Conservation (phyloP, 1,140 invertebrate species). For the Cotesia glomerata region DNA sequence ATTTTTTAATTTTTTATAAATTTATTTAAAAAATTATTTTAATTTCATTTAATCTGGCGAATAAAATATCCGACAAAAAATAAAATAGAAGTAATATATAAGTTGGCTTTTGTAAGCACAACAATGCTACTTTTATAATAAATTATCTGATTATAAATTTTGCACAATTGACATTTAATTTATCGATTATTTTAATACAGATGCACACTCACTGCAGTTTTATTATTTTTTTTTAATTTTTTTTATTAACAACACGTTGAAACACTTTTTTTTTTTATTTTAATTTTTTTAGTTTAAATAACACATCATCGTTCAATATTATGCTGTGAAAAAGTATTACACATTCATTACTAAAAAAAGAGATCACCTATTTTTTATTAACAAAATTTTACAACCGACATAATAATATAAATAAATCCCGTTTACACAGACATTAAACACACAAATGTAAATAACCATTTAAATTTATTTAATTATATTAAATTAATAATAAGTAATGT, state of each 20-base stretch:
- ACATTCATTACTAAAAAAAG: conserved; percentile 19
- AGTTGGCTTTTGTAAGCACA: too few relatives aligned
- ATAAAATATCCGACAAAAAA: not conserved
- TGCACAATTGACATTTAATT: too few relatives aligned
- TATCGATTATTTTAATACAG: too few relatives aligned
- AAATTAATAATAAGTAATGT: not conserved
- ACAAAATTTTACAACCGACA: conserved; percentile 5
- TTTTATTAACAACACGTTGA: not conserved
- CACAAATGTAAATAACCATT: too few relatives aligned
- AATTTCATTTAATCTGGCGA: not conserved
- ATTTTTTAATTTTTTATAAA: not conserved
- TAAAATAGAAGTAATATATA: too few relatives aligned
- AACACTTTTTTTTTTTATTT: not conserved
- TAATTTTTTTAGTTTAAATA: not conserved
- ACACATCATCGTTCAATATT: conserved; percentile 1
- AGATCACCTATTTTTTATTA: conserved; percentile 4
- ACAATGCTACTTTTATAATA: too few relatives aligned
- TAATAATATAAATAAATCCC: conserved; percentile 12
- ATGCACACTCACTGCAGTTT: too few relatives aligned
- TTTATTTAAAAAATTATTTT: not conserved
- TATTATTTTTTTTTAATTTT: too few relatives aligned
- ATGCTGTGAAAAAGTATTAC: conserved; percentile 58
- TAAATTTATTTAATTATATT: not conserved
- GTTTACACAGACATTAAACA: not conserved
- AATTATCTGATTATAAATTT: too few relatives aligned